phyloP scores from a whole-genome alignment of 1,140 invertebrate genomes.

The Atta colombica region DNA sequence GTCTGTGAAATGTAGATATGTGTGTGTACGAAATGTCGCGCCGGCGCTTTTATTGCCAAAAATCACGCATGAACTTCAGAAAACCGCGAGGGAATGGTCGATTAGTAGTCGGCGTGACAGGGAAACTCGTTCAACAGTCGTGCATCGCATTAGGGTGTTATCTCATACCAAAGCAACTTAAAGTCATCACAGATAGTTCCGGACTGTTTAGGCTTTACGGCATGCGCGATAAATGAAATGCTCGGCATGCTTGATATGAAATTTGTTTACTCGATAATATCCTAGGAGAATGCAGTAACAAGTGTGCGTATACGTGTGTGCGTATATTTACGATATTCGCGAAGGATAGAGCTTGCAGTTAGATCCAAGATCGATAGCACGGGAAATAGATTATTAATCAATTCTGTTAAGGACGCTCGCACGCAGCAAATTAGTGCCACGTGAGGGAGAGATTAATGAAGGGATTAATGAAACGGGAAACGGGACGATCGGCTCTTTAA shows the following conservation, averaged over 20 bases:
- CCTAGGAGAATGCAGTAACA: background rate
- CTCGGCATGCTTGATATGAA: background rate
- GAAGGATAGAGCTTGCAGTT: background rate
- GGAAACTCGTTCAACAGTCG: conserved; percentile 29
- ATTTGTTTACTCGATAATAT: conserved; percentile 30
- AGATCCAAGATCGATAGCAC: background rate
- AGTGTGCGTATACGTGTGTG: background rate
- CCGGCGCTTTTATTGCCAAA: conserved; percentile 32
- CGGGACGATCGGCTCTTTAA: background rate
- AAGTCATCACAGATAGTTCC: conserved; percentile 6
- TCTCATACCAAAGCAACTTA: conserved; percentile 16
- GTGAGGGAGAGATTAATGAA: background rate
- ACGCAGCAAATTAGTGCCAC: conserved; percentile 37
- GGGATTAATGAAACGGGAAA: background rate
- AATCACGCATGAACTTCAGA: background rate
- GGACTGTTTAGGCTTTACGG: conserved; percentile 16
- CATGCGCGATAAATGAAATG: conserved; percentile 22
- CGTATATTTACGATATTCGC: background rate
- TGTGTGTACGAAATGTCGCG: background rate
- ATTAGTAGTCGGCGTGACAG: conserved; percentile 14
- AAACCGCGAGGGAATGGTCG: conserved; percentile 6
- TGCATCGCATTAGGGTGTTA: background rate
- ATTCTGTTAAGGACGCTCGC: conserved; percentile 9
- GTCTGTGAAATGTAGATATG: background rate
- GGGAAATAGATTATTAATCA: conserved; percentile 53